Conservation (phyloP, 2,113 vertebrate species). For the Lasiurus cinereus region DNA sequence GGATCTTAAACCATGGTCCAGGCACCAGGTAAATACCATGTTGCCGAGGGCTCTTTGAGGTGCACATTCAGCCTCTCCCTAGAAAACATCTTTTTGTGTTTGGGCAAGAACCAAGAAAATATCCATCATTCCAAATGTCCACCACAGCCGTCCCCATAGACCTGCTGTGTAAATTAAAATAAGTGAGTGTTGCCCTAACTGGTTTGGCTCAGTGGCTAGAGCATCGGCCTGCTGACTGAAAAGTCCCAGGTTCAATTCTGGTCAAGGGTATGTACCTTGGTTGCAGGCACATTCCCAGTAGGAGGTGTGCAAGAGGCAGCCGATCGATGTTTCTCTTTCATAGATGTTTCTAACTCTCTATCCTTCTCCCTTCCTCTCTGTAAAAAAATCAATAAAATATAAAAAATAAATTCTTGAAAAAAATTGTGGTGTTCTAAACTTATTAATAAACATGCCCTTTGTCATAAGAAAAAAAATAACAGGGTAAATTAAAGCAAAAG, state of each 20-base stretch:
- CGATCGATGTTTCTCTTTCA: no score
- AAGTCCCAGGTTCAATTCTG: no score
- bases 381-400: no score
- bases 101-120: not conserved
- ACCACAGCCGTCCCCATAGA: not conserved
- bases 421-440: not conserved
- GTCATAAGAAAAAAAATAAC: not conserved
- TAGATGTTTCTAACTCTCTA: no score
- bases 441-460: conserved; percentile 6
- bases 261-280: no score
- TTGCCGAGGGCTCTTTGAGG: not conserved
- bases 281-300: no score
- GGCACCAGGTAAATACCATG: not conserved
- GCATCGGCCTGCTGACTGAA: no score
- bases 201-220: no score
- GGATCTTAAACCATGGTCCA: not conserved
- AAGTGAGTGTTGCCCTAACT: not conserved
- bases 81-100: not conserved
- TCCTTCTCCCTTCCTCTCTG: no score
- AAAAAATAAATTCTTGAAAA: no score
- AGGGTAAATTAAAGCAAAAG: not conserved
- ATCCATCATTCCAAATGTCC: not conserved
- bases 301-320: no score
- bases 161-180: not conserved
- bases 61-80: not conserved